These are phyloP conservation scores for Acrocephalus scirpaceus DNA, from an alignment of 2,797 vertebrate genomes.

Conservation along the genomic window DNA sequence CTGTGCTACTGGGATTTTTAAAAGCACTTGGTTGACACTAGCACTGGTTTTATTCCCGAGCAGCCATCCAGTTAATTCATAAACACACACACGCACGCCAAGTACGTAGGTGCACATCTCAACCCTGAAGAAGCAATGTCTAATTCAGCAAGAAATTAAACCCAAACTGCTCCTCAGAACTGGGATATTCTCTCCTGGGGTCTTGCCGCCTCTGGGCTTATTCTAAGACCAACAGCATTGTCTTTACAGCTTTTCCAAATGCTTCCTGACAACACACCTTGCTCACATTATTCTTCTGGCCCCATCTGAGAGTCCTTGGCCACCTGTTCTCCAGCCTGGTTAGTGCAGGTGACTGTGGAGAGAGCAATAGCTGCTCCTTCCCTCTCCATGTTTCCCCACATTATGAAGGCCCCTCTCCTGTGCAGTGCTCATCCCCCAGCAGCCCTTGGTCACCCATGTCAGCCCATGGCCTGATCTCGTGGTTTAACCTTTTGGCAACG, in stretches of 20 bases:
- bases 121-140: not conserved
- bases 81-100: not conserved
- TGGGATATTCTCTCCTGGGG: not conserved
- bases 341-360: not conserved
- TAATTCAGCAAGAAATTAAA: not conserved
- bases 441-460: not conserved
- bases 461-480: not conserved
- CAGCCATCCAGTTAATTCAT: not conserved
- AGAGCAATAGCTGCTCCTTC: not conserved
- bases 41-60: not conserved
- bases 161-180: not conserved
- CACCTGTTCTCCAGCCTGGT: not conserved
- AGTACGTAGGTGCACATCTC: not conserved
- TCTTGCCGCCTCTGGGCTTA: not conserved
- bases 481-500: not conserved
- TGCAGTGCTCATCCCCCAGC: not conserved
- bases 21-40: not conserved
- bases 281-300: not conserved
- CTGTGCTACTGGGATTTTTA: not conserved
- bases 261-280: not conserved
- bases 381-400: accelerated
- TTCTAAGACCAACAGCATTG: not conserved
- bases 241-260: not conserved
- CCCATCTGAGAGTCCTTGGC: not conserved
- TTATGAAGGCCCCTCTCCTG: not conserved